A percentile compares a stretch with the other conserved stretches of the same genome.
Evolutionary conservation across 1,140 invertebrate species (phyloP).

Genomic region (Euglossa dilemma): DNA sequence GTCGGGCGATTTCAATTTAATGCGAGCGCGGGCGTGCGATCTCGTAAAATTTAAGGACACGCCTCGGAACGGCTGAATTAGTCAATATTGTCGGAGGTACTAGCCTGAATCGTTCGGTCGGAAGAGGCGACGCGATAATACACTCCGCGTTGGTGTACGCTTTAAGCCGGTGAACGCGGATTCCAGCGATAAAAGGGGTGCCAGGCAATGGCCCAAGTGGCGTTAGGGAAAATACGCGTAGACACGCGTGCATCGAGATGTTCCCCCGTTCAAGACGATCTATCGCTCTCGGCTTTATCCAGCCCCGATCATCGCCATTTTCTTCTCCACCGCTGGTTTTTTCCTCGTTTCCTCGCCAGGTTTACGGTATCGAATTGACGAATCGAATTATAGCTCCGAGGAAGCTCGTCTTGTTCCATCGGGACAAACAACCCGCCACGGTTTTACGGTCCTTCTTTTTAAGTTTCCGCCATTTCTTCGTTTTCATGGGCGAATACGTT

Average conservation of each 20-base stretch:
- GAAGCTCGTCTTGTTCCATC: no score
- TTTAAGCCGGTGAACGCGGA: constrained; percentile 51
- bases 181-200: constrained; percentile 59
- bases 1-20: constrained; percentile 44
- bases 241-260: constrained; percentile 51
- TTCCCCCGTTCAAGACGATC: constrained; percentile 70
- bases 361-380: constrained; percentile 52
- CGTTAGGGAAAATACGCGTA: constrained; percentile 19
- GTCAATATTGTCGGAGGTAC: constrained; percentile 46
- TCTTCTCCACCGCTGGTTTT: not conserved
- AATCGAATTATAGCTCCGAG: constrained; percentile 50
- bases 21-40: constrained; percentile 17
- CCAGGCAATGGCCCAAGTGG: not conserved
- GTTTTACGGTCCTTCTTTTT: no score
- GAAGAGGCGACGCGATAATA: constrained; percentile 51
- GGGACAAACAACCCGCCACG: no score
- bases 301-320: not conserved
- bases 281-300: constrained; percentile 60
- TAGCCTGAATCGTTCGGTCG: constrained; percentile 17
- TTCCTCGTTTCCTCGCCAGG: constrained; percentile 1
- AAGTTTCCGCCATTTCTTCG: no score
- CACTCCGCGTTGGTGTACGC: not conserved
- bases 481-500: no score
- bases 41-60: constrained; percentile 56
- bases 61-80: constrained; percentile 58